Conservation (phyloP, 2,797 vertebrate genomes). For the Sebastiscus tertius region DNA sequence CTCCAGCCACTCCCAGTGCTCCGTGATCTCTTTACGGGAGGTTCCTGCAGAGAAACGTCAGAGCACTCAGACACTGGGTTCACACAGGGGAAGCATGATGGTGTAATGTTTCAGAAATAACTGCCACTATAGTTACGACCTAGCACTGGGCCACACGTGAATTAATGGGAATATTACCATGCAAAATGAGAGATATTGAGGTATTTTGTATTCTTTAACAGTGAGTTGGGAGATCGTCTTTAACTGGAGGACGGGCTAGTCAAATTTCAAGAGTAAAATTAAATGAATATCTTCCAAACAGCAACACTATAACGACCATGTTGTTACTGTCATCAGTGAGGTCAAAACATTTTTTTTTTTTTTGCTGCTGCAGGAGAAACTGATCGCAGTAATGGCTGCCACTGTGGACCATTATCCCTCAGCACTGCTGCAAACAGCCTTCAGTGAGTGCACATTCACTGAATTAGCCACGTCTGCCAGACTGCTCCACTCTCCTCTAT, state of each 20-base stretch:
- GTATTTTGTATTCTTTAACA: background rate
- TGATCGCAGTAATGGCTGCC: slow-evolving; percentile 33
- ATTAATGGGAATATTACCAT: background rate
- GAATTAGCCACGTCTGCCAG: slow-evolving; percentile 56
- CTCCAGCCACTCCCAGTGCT: slow-evolving; percentile 99
- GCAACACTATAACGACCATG: background rate
- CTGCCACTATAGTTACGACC: background rate
- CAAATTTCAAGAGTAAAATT: background rate
- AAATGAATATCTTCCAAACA: background rate
- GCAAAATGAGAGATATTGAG: background rate
- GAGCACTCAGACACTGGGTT: background rate
- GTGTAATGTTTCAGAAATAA: slow-evolving; percentile 11
- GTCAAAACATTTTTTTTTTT: background rate
- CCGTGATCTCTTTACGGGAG: slow-evolving; percentile 95
- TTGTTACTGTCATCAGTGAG: background rate
- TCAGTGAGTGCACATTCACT: slow-evolving; percentile 45
- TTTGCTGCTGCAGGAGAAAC: background rate
- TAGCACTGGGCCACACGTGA: background rate
- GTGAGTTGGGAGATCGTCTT: background rate
- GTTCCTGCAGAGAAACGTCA: slow-evolving; percentile 81
- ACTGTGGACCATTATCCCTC: slow-evolving; percentile 47
- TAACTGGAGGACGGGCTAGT: background rate
- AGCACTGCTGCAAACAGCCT: slow-evolving; percentile 36
- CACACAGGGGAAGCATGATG: background rate
- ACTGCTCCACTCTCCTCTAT: slow-evolving; percentile 41